Evolutionary conservation across 2,797 vertebrate species (phyloP).

Genomic region (Phyllotis vaccarum): DNA sequence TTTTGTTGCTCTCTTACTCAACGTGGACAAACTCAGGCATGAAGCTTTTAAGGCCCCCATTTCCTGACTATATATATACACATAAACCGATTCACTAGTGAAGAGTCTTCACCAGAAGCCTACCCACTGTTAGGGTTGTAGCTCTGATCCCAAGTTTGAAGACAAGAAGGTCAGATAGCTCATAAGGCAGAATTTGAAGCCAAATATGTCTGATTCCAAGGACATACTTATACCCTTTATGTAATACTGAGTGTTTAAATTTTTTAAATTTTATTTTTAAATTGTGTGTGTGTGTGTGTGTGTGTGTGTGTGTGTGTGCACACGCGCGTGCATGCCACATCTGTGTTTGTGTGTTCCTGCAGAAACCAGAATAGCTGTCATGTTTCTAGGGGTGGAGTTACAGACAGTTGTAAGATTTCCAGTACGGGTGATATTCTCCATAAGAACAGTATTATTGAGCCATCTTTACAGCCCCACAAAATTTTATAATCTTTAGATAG

Average conservation of each 20-base stretch:
- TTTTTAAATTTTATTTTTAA: not conserved
- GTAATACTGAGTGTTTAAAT: not conserved
- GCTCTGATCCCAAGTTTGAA: conserved; percentile 35
- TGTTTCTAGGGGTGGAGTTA: too few species aligned
- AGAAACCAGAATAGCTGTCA: not conserved
- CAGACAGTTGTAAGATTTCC: not conserved
- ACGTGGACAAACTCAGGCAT: not conserved
- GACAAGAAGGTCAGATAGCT: not conserved
- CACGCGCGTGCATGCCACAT: too few species aligned
- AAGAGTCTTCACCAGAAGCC: conserved; percentile 33
- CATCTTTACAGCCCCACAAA: not conserved
- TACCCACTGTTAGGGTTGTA: not conserved
- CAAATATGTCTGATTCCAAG: not conserved
- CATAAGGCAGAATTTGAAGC: not conserved
- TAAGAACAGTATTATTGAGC: not conserved
- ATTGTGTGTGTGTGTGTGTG: not conserved
- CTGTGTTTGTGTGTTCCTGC: not conserved
- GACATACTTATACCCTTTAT: not conserved
- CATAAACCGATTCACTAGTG: not conserved
- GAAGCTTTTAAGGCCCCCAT: not conserved
- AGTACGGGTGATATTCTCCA: not conserved
- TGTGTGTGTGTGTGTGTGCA: not conserved
- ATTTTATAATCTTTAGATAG: conserved; percentile 1
- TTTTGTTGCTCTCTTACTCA: not conserved
- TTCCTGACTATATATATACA: conserved; percentile 34